These are phyloP conservation scores for Limonius californicus DNA, from an alignment of 1,140 invertebrate genomes.

Conservation along the genomic window DNA sequence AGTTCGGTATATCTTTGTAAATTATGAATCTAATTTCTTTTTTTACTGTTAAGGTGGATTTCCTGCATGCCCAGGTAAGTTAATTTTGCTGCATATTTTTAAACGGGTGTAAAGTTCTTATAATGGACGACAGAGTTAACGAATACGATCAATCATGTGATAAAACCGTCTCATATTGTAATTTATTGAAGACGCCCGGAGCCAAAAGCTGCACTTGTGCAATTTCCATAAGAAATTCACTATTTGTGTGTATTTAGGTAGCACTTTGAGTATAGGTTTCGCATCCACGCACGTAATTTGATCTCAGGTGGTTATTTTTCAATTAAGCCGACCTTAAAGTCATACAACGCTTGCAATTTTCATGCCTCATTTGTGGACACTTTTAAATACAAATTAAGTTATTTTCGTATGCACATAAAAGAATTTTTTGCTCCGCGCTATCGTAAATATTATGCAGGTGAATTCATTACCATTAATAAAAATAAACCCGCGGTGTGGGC, in stretches of 20 bases:
- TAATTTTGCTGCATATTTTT: no score
- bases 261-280: neutral
- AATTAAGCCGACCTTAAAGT: slow-evolving; percentile 18
- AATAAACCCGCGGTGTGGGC: no score
- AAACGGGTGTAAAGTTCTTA: no score
- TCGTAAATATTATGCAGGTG: no score
- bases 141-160: no score
- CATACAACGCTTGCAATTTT: slow-evolving; percentile 14
- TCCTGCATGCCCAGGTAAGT: no score
- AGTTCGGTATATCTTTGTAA: no score
- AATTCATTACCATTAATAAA: no score
- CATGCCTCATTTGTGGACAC: slow-evolving; percentile 6
- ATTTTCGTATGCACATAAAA: neutral
- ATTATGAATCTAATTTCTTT: no score
- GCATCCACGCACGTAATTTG: slow-evolving; percentile 17
- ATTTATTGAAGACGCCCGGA: slow-evolving; percentile 1
- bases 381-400: slow-evolving; percentile 13
- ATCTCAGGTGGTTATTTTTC: slow-evolving; percentile 21
- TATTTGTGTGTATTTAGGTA: slow-evolving; percentile 25
- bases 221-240: slow-evolving; percentile 27
- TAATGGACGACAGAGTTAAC: no score
- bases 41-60: no score
- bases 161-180: neutral
- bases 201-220: neutral
- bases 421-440: no score